phyloP scores from a whole-genome alignment of 2,797 vertebrate species.

The Chaetophractus vellerosus region DNA sequence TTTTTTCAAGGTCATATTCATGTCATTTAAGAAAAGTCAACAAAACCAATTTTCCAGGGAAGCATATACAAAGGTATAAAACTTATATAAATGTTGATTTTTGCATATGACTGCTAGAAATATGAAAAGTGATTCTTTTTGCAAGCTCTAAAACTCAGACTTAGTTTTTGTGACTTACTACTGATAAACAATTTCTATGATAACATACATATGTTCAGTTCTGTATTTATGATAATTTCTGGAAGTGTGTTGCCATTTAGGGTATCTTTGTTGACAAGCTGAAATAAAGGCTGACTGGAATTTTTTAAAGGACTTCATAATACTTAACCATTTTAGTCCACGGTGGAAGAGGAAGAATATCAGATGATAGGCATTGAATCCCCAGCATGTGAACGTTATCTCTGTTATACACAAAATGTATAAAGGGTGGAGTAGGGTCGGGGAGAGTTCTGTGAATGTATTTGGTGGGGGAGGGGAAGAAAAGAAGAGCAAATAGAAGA shows the following conservation, averaged over 20 bases:
- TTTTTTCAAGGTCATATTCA: constrained; percentile 1
- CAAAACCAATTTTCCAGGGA: constrained; percentile 11
- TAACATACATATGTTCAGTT: constrained; percentile 32
- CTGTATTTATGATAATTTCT: constrained; percentile 35
- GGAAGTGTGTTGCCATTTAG: neutral
- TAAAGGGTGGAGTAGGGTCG: rapidly evolving
- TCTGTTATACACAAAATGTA: neutral
- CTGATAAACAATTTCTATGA: constrained; percentile 9
- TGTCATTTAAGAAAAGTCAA: neutral
- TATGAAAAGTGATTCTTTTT: neutral
- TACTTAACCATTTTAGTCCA: neutral
- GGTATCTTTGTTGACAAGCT: neutral
- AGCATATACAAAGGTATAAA: constrained; percentile 20
- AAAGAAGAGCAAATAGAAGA: neutral
- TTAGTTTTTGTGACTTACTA: constrained; percentile 7
- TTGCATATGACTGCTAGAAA: constrained; percentile 34
- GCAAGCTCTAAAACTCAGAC: neutral
- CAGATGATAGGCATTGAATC: neutral
- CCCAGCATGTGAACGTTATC: neutral
- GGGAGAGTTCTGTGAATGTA: neutral
- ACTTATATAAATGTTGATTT: neutral
- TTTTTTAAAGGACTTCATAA: neutral
- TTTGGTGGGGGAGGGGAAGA: neutral
- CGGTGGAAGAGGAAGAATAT: constrained; percentile 33
- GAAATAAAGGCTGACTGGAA: constrained; percentile 56